Base-by-base conservation (phyloP, 2,113 vertebrate genomes). In the Tiliqua scincoides region DNA sequence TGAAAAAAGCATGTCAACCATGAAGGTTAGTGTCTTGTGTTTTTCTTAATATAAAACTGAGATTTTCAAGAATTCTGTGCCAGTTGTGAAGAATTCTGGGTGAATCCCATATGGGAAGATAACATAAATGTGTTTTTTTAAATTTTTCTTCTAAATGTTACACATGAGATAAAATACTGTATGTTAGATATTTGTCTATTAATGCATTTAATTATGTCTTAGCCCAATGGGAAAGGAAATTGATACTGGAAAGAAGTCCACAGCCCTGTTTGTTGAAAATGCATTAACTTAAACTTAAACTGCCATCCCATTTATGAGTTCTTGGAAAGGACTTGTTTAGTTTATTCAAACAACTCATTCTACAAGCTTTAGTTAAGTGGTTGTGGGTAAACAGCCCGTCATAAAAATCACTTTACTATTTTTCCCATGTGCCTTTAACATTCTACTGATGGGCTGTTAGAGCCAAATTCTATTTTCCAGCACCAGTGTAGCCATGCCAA, bases 161-260 rank as follows among this genome's bases (percentile, higher is more conserved):
- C 73, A 57, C 25, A 30, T 40, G n/a, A 48, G 70, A 21, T 40
- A 63, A 88, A 83, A 77, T 73, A 30, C 43, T 90, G 79, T n/a
- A 37, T 72, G 30, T 32, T 72, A 87, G 79, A n/a, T n/a, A 78
- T 78, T 0, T n/a, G 73, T 89, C 83, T 89, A 67, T 74, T 79
- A 73, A 4, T 0, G 0, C 78, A 77, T 83, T 88, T 79, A 23
- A 86, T 89, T 79, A 67, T 32, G 30, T 70, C 63, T 89, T 86
- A 73, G 12, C 20, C 35, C 1, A 1, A 3, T 40, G 59, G 65
- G 70, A 65, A 85, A 2, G 73, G 67, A 87, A 37, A 78, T 88
- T 92, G 80, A 48, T 0, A 0, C 87, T 72, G 12, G 37, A 0
- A 83, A 76, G n/a, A 85, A 79, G 88, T 0, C 68, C 70, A 6